These are phyloP conservation scores for Sebastolobus alascanus DNA, from an alignment of 2,797 vertebrate species.

Conservation along the genomic window DNA sequence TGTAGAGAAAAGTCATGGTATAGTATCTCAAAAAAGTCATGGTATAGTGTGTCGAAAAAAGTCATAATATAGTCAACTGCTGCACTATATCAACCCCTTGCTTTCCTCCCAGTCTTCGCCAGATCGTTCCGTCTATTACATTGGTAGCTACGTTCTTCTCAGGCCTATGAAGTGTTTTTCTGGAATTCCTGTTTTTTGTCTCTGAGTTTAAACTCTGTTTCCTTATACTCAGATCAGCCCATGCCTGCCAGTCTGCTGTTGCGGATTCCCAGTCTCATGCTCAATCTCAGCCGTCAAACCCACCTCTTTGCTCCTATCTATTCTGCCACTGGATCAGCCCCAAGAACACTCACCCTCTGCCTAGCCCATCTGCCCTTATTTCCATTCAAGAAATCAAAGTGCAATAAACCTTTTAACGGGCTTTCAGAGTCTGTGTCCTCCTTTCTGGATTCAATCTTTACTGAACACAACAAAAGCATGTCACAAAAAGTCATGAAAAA, in stretches of 20 bases:
- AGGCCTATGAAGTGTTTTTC: not conserved
- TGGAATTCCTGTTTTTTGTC: not conserved
- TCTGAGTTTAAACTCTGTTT: not conserved
- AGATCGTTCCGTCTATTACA: not conserved
- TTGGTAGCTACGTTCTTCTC: accelerated
- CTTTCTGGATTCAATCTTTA: not conserved
- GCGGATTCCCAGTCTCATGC: not conserved
- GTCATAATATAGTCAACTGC: no score
- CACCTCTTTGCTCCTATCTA: not conserved
- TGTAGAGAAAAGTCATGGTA: no score
- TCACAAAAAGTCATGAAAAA: no score
- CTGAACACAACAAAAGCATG: no score
- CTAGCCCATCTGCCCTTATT: not conserved
- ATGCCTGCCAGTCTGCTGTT: not conserved
- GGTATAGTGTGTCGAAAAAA: no score
- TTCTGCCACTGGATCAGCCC: not conserved
- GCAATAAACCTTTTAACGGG: not conserved
- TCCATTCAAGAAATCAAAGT: not conserved
- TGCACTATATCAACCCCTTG: not conserved
- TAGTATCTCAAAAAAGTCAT: no score
- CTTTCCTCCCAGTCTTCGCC: not conserved
- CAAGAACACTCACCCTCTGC: not conserved
- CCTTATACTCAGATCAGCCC: not conserved
- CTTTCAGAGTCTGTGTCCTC: not conserved
- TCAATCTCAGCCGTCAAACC: not conserved